Percentiles rank a stretch among this genome's conserved stretches.
phyloP scores from a whole-genome alignment of 2,797 vertebrate genomes.

The Lagorchestes hirsutus region DNA sequence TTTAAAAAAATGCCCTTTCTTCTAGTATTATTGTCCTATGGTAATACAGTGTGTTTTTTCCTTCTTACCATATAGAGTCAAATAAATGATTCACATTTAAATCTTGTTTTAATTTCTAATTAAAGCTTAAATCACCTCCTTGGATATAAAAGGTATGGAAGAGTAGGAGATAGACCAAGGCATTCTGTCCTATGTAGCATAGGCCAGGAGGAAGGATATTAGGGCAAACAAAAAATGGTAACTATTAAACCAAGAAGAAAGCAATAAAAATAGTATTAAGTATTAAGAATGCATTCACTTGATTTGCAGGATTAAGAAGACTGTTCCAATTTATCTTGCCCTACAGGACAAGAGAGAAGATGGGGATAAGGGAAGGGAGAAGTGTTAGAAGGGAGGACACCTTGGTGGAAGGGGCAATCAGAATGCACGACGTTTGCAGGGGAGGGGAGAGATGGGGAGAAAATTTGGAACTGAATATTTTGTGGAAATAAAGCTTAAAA shows the following conservation, averaged over 20 bases:
- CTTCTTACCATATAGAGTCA: neutral
- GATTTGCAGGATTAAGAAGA: neutral
- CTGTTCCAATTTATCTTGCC: neutral
- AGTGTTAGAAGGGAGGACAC: no score
- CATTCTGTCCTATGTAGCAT: neutral
- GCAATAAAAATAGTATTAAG: neutral
- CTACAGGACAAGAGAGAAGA: no score
- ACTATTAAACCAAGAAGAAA: neutral
- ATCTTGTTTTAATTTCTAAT: neutral
- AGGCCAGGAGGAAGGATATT: neutral
- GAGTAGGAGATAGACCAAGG: neutral
- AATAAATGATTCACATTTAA: neutral
- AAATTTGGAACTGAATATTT: no score
- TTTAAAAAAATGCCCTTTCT: constrained; percentile 54
- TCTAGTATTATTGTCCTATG: neutral
- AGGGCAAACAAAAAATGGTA: neutral
- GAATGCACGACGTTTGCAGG: no score
- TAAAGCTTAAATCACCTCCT: neutral
- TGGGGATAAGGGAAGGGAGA: no score
- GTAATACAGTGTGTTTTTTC: neutral
- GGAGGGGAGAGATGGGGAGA: no score
- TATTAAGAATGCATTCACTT: neutral
- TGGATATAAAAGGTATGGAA: neutral
- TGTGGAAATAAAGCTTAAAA: no score
- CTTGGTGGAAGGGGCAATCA: no score